These are phyloP conservation scores for Streptopelia turtur DNA, from an alignment of 2,797 vertebrate species.

Conservation along the genomic window DNA sequence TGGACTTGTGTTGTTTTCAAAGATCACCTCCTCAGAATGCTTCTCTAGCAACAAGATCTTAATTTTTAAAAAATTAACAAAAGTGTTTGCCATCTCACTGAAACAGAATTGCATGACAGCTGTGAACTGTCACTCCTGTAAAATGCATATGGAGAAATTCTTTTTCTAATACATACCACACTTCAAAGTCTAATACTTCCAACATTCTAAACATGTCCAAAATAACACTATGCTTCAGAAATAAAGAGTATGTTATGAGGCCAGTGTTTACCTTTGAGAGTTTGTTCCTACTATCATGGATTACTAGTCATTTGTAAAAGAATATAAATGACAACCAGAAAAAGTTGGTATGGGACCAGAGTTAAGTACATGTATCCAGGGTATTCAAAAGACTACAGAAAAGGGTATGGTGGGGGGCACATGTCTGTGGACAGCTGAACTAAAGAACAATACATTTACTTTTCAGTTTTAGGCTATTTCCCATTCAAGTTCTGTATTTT, in stretches of 20 bases:
- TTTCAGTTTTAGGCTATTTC: not conserved
- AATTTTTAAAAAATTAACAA: not conserved
- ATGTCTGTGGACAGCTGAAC: not conserved
- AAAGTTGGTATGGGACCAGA: not conserved
- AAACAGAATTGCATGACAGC: not conserved
- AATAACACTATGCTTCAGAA: not conserved
- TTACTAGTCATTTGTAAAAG: not conserved
- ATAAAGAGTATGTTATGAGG: not conserved
- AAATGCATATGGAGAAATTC: not conserved
- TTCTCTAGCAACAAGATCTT: not conserved
- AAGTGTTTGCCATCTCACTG: not conserved
- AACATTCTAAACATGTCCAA: not conserved
- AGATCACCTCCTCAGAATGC: not conserved
- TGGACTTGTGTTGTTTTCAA: not conserved
- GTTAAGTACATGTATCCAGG: not conserved
- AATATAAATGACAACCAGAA: not conserved
- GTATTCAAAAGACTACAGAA: not conserved
- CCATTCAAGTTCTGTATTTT: not conserved
- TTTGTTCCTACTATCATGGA: not conserved
- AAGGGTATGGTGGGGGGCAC: accelerated
- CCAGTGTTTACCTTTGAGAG: not conserved
- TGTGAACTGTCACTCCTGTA: not conserved
- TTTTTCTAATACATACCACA: not conserved
- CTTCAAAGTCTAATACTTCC: not conserved
- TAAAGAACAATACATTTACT: not conserved